Evolutionary conservation across 1,140 invertebrate species (phyloP), one percentile per base, ranked within the genome.

Genomic region (Drosophila nebulosa): DNA sequence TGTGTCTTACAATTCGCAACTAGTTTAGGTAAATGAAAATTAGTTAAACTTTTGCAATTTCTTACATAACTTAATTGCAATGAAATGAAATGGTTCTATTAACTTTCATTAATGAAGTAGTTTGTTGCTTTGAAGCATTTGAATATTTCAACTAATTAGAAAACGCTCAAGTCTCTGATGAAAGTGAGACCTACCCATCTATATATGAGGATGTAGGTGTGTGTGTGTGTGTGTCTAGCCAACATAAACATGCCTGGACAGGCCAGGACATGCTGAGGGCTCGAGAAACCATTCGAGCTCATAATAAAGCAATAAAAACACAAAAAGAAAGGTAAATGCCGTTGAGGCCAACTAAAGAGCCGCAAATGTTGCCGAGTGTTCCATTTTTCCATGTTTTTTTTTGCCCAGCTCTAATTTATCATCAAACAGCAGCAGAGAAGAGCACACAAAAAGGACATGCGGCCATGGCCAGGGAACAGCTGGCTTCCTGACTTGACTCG

Each of bases 301-400:
- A 81, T 85, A 85, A 85, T 85, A 85, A 75, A 85, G 78, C 78
- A 86, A 85, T 85, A 85, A 85, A 85, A 80, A 24, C 14, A 9
- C 46, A 63, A 53, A 57, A 64, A 50, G 68, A 72, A 63, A 85
- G 76, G 75, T 71, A 83, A 83, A 83, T 80, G 71, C 55, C 66
- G 58, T 57, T 61, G 55, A 78, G 60, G 64, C 57, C 66, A 79
- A 79, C 79, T 86, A 70, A 85, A 80, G 69, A 77, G 78, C 80
- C 74, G 67, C 79, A 84, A 84, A 85, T 79, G 63, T 59, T 72
- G 59, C 64, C 74, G 64, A 32, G 30, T 79, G 4, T 21, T 12
- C 53, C 32, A 22, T 30, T 58, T 51, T 22, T 55, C 21, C 14
- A 61, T 46, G 14, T 42, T 50, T 42, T 46, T 9, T 42, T 50